These are phyloP conservation scores for Cichlasoma orientale DNA, from an alignment of 2,797 vertebrate genomes.

Conservation along the genomic window DNA sequence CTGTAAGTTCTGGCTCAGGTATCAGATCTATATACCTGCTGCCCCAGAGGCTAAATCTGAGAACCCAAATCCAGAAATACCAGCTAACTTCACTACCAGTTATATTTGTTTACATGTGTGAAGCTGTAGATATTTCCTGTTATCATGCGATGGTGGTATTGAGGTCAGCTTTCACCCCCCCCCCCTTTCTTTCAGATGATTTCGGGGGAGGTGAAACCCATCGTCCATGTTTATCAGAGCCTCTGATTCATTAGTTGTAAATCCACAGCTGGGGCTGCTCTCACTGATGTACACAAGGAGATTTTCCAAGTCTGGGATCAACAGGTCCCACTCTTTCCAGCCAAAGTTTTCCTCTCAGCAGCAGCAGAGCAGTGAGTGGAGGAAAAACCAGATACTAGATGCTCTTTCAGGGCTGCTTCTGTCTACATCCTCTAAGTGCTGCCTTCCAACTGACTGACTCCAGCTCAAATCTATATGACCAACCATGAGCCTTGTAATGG, in stretches of 20 bases:
- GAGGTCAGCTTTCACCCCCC: background rate
- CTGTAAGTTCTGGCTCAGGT: background rate
- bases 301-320: background rate
- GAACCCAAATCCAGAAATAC: constrained; percentile 1
- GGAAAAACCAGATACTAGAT: background rate
- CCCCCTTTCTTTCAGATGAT: background rate
- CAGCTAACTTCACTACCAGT: background rate
- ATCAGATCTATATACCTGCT: background rate
- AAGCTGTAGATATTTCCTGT: background rate
- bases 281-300: background rate
- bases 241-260: background rate
- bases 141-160: background rate
- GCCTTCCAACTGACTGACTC: background rate
- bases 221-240: background rate
- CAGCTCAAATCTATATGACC: background rate
- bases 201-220: background rate
- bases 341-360: background rate
- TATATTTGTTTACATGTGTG: background rate
- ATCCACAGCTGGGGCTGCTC: background rate
- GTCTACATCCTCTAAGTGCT: background rate
- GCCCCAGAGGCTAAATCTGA: background rate
- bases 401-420: background rate
- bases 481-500: background rate
- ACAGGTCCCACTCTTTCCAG: background rate
- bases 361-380: background rate